Evolutionary conservation across 1,140 invertebrate species (phyloP), one percentile per base, ranked within the genome.

Genomic region (Papilio xuthus): DNA sequence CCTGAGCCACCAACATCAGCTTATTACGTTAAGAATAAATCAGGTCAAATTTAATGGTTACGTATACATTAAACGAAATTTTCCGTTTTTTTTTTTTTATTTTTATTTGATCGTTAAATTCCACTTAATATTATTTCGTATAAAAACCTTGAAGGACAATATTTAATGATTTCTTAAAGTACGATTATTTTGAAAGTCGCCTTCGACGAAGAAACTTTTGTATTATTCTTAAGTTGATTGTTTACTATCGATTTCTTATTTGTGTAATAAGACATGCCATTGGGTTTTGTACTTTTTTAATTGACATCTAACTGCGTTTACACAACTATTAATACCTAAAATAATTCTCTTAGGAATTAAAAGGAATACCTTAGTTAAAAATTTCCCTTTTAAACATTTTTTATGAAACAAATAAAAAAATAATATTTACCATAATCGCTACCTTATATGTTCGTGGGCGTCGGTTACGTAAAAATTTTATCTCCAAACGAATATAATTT

Each of bases 61-160:
- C n/a, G 23, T 23, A 60, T n/a, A 28, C 9, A 9, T 53, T 20
- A n/a, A 53, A 53, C n/a, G 18, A 53, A 53, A 53, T 53, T 20
- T 20, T n/a, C 18, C 18, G 50, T 63, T 63, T 63, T 63, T 26
- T 28, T 6, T 18, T 15, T 60, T 67, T 32, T 67, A 67, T 15
- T 60, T 67, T 32, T 67, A 67, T 67, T 67, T 67, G 26, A 28
- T 67, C 26, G 13, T 60, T 28, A 67, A 67, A 67, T 18, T 32
- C 26, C 60, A 28, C 26, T 67, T 26, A 28, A 28, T 50, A 18
- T 50, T 47, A 10, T 10, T 10, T 67, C 26, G 13, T 4, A 67
- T 67, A 60, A 67, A 67, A 67, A 67, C 60, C 60, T 28, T 28
- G 23, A 67, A 67, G 60, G 60, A 67, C 56, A 63, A 26, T 28